Evolutionary conservation across 2,888 invertebrate species (phyloP).

Genomic region (Oxytorus armatus): DNA sequence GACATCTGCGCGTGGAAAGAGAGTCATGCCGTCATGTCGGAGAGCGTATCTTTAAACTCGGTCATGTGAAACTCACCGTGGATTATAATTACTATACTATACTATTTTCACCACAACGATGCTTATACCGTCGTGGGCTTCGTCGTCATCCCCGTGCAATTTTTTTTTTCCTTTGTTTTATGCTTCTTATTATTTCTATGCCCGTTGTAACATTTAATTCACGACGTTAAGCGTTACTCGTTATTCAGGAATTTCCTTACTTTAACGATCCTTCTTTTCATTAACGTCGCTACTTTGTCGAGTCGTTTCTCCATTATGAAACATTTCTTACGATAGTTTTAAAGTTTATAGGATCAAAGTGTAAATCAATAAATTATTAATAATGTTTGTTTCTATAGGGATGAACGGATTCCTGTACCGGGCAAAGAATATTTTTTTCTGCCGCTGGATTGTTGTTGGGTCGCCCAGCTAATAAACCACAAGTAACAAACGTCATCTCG

Average conservation of each 20-base stretch:
- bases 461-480: no score
- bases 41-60: slow-evolving; percentile 73
- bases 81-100: no score
- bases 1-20: slow-evolving; percentile 13
- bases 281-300: background rate
- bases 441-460: no score
- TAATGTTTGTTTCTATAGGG: no score
- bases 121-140: slow-evolving; percentile 26
- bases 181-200: slow-evolving; percentile 6
- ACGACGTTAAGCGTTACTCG: slow-evolving; percentile 5
- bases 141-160: slow-evolving; percentile 24
- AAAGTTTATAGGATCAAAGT: background rate
- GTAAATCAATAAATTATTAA: no score
- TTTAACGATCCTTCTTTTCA: background rate
- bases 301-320: background rate
- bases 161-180: slow-evolving; percentile 26
- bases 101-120: slow-evolving; percentile 33
- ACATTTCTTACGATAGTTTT: background rate
- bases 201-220: slow-evolving; percentile 11
- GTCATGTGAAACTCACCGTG: slow-evolving; percentile 79
- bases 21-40: slow-evolving; percentile 34
- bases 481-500: no score
- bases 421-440: no score
- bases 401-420: no score
- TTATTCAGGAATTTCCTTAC: slow-evolving; percentile 39